Evolutionary conservation across 2,113 vertebrate species (phyloP).

Genomic region (Acrocephalus kingi): DNA sequence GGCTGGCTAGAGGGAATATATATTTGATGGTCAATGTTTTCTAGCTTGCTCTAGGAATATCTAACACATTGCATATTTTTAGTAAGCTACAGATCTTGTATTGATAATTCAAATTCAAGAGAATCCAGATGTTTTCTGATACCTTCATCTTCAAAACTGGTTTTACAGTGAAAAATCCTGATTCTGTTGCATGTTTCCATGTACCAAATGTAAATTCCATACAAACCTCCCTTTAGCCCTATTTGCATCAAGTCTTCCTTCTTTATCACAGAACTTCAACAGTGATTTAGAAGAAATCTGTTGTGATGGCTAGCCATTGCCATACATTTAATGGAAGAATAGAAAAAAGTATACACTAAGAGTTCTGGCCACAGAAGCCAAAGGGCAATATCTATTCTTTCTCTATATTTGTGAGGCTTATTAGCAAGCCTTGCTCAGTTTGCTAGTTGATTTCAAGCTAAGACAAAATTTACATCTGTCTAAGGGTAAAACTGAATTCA

Average conservation of each 20-base stretch:
- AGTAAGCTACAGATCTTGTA: not conserved
- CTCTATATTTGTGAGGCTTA: not conserved
- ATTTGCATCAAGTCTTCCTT: not conserved
- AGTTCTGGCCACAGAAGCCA: not conserved
- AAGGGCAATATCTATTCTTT: not conserved
- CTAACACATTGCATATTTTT: not conserved
- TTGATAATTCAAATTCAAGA: not conserved
- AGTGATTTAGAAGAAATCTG: not conserved
- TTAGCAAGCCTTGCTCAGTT: not conserved
- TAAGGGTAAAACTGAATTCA: not conserved
- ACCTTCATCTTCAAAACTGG: not conserved
- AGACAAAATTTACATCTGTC: not conserved
- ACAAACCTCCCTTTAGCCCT: not conserved
- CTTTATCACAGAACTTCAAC: not conserved
- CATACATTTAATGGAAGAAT: not conserved
- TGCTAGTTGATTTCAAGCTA: not conserved
- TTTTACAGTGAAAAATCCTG: not conserved
- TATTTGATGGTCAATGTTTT: not conserved
- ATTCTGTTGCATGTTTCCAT: not conserved
- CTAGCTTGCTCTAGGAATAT: not conserved
- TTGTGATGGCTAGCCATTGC: not conserved
- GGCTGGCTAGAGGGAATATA: too few relatives aligned
- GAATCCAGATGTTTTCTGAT: not conserved
- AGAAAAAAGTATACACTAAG: not conserved
- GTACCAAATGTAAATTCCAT: rapidly evolving